Conservation (phyloP, 1,140 invertebrate species). For the Lucilia cuprina region DNA sequence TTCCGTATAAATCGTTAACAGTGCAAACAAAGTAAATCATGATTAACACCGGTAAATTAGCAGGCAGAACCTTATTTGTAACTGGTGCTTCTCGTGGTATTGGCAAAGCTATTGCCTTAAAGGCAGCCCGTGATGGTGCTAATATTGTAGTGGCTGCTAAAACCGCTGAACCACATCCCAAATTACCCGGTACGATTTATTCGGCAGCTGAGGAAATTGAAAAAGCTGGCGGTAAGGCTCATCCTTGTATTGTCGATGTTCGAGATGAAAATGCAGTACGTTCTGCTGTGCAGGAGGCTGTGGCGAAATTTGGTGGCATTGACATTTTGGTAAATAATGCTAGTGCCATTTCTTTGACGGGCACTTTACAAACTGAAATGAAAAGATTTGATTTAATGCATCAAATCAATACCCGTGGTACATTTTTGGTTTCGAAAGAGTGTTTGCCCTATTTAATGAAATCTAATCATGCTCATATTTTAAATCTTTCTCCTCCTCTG, state of each 20-base stretch:
- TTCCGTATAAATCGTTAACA: neutral
- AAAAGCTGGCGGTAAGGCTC: slow-evolving; percentile 86
- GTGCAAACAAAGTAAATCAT: slow-evolving; percentile 40
- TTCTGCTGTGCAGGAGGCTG: slow-evolving; percentile 81
- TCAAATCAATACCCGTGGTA: slow-evolving; percentile 88
- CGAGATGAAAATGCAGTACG: slow-evolving; percentile 84
- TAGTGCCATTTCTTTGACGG: slow-evolving; percentile 92
- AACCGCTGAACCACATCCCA: slow-evolving; percentile 95
- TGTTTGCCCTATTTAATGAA: slow-evolving; percentile 91
- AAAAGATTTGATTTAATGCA: slow-evolving; percentile 96
- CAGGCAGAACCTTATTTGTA: slow-evolving; percentile 66
- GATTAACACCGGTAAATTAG: slow-evolving; percentile 77
- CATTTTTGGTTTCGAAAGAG: slow-evolving; percentile 91
- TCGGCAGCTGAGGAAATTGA: slow-evolving; percentile 89
- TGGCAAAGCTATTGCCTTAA: slow-evolving; percentile 95
- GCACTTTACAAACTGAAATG: slow-evolving; percentile 89
- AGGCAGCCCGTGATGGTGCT: slow-evolving; percentile 92
- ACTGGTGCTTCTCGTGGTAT: slow-evolving; percentile 91
- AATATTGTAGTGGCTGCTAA: slow-evolving; percentile 96
- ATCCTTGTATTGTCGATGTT: slow-evolving; percentile 95
- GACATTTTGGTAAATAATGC: slow-evolving; percentile 97
- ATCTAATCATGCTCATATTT: slow-evolving; percentile 91
- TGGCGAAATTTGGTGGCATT: slow-evolving; percentile 94
- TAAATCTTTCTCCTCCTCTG: slow-evolving; percentile 95
- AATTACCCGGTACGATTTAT: slow-evolving; percentile 98